Evolutionary conservation across 2,888 invertebrate genomes (phyloP).

Genomic region (Brachyptera risi): DNA sequence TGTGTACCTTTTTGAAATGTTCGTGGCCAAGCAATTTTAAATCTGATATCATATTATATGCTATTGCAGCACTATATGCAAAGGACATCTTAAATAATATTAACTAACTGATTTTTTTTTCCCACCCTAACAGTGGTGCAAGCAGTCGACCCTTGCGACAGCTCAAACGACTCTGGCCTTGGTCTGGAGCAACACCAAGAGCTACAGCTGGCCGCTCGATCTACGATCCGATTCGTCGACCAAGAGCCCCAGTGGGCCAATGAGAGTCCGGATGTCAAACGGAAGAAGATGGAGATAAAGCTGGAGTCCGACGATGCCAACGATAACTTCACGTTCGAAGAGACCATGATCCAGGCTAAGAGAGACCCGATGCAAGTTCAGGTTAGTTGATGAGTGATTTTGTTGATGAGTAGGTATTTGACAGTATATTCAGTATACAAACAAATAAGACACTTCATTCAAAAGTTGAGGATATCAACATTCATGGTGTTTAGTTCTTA

Average conservation of each 20-base stretch:
- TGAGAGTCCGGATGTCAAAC: conserved; percentile 53
- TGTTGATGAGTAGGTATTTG: too few relatives aligned
- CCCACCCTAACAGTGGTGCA: conserved; percentile 46
- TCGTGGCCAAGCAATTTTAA: too few relatives aligned
- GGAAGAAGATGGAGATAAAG: conserved; percentile 62
- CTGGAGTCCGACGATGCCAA: conserved; percentile 67
- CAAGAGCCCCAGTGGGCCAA: conserved; percentile 38
- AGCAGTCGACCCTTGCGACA: conserved; percentile 66
- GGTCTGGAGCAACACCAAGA: conserved; percentile 74
- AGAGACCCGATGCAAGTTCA: neutral
- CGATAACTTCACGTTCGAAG: conserved; percentile 63
- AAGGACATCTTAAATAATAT: too few relatives aligned
- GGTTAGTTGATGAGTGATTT: too few relatives aligned
- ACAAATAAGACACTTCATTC: too few relatives aligned
- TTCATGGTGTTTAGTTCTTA: too few relatives aligned
- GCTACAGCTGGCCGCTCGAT: conserved; percentile 38
- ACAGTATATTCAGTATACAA: too few relatives aligned
- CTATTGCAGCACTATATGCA: too few relatives aligned
- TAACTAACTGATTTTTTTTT: too few relatives aligned
- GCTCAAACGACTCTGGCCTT: conserved; percentile 85
- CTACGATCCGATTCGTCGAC: conserved; percentile 40
- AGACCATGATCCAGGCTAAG: conserved; percentile 41
- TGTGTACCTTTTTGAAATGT: too few relatives aligned
- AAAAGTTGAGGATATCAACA: too few relatives aligned
- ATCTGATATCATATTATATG: too few relatives aligned